phyloP scores from a whole-genome alignment of 1,140 invertebrate species.

The Brachionus asplanchnoidis region DNA sequence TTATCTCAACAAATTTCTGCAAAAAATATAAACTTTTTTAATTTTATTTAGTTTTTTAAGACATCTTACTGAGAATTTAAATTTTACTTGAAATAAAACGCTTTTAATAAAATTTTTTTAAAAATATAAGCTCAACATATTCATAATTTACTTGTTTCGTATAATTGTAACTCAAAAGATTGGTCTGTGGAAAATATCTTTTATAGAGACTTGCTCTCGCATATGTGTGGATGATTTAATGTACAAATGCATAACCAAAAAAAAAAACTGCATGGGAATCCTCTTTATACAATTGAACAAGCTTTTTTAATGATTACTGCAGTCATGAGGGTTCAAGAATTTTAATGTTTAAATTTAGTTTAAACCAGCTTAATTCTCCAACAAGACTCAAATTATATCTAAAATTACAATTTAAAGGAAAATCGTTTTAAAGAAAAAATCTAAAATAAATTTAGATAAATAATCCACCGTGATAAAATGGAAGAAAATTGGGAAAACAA shows the following conservation, averaged over 20 bases:
- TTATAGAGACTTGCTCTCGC: not conserved
- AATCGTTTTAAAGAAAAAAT: not conserved
- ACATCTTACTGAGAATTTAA: too few relatives aligned
- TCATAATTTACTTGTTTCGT: too few relatives aligned
- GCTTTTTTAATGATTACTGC: not conserved
- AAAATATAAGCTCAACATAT: too few relatives aligned
- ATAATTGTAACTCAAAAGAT: too few relatives aligned
- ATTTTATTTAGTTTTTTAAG: too few relatives aligned
- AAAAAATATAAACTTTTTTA: too few relatives aligned
- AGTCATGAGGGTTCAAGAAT: not conserved
- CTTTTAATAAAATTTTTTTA: too few relatives aligned
- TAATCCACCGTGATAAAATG: conserved; percentile 1
- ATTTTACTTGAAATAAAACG: too few relatives aligned
- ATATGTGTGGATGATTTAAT: not conserved
- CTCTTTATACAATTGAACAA: not conserved
- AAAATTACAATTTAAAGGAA: too few relatives aligned
- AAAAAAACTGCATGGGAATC: not conserved
- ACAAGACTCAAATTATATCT: not conserved
- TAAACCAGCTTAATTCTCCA: not conserved
- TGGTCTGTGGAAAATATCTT: too few relatives aligned
- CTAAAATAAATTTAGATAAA: not conserved
- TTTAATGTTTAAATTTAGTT: not conserved
- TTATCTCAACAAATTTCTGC: too few relatives aligned
- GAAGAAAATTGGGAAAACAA: conserved; percentile 26
- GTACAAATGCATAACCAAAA: not conserved